phyloP scores from a whole-genome alignment of 2,113 vertebrate genomes.

The Prunella himalayana region DNA sequence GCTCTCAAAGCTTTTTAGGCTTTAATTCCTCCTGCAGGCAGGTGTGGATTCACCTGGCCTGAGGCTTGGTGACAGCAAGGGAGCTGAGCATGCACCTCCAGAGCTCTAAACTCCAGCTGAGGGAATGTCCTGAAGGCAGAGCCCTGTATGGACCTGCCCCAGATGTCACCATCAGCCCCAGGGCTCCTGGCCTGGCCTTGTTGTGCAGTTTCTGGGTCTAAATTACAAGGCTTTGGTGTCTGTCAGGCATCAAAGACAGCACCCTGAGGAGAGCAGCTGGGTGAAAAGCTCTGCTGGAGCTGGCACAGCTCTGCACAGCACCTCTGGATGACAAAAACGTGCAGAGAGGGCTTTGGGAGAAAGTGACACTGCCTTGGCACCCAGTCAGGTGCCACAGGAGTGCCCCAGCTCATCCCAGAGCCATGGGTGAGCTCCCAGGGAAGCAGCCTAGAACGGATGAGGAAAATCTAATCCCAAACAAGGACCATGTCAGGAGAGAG shows the following conservation, averaged over 20 bases:
- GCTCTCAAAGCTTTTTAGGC: not conserved
- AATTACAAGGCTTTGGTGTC: not conserved
- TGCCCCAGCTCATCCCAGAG: not conserved
- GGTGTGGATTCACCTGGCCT: not conserved
- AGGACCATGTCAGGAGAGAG: not conserved
- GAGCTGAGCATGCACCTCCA: not conserved
- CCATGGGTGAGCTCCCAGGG: fast-evolving
- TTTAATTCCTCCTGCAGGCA: not conserved
- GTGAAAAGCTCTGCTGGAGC: not conserved
- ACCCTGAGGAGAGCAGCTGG: fast-evolving
- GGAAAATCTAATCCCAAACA: not conserved
- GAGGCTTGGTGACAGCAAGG: not conserved
- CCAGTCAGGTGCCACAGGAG: not conserved
- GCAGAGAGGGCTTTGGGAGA: not conserved
- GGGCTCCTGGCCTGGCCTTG: not conserved
- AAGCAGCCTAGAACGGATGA: not conserved
- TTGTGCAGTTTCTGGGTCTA: not conserved
- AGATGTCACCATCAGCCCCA: not conserved
- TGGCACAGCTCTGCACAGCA: not conserved
- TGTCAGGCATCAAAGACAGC: not conserved
- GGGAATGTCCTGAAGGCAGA: not conserved
- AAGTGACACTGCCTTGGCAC: not conserved
- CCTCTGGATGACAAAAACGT: fast-evolving
- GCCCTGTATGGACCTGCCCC: too few species aligned
- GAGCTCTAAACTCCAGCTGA: not conserved